A percentile compares a stretch with the other conserved stretches of the same genome.
Conservation (phyloP, 2,888 invertebrate genomes). For the Agrenia bidenticulata region DNA sequence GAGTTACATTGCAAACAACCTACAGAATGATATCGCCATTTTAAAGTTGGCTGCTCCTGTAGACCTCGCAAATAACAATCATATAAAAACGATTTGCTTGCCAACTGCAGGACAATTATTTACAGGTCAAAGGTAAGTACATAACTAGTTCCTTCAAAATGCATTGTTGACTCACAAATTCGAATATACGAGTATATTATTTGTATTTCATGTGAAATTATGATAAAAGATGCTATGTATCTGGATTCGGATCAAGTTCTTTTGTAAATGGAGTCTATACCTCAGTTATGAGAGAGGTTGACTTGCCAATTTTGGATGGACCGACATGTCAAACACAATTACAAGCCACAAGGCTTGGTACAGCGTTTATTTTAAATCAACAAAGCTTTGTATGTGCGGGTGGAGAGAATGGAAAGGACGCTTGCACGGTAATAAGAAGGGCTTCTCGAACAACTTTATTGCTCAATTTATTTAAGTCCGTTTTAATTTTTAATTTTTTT, state of each 20-base stretch:
- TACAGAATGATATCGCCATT: slow-evolving; percentile 79
- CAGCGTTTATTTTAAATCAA: slow-evolving; percentile 64
- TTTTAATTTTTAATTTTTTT: slow-evolving; percentile 29
- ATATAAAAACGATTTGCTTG: slow-evolving; percentile 61
- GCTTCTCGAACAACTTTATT: too few species aligned
- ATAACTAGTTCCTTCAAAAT: neutral
- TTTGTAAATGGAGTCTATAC: slow-evolving; percentile 61
- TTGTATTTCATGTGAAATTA: neutral
- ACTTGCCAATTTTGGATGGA: slow-evolving; percentile 68
- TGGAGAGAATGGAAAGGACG: slow-evolving; percentile 71
- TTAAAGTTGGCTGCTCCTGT: slow-evolving; percentile 64
- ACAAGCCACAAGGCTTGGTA: slow-evolving; percentile 66
- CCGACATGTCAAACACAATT: slow-evolving; percentile 66
- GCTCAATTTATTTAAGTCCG: neutral
- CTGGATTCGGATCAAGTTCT: slow-evolving; percentile 84
- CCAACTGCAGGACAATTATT: slow-evolving; percentile 53
- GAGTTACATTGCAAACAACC: slow-evolving; percentile 68
- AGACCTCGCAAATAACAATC: slow-evolving; percentile 55
- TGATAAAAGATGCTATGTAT: slow-evolving; percentile 58
- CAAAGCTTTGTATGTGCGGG: slow-evolving; percentile 76
- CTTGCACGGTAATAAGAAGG: slow-evolving; percentile 67
- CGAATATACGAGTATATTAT: too few species aligned
- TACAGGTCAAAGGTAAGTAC: slow-evolving; percentile 31
- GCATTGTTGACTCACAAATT: neutral
- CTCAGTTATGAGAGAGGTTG: slow-evolving; percentile 71